Percentiles rank a stretch among this genome's conserved stretches.
Evolutionary conservation across 2,888 invertebrate species (phyloP).

Genomic region (Pinctada fucata): DNA sequence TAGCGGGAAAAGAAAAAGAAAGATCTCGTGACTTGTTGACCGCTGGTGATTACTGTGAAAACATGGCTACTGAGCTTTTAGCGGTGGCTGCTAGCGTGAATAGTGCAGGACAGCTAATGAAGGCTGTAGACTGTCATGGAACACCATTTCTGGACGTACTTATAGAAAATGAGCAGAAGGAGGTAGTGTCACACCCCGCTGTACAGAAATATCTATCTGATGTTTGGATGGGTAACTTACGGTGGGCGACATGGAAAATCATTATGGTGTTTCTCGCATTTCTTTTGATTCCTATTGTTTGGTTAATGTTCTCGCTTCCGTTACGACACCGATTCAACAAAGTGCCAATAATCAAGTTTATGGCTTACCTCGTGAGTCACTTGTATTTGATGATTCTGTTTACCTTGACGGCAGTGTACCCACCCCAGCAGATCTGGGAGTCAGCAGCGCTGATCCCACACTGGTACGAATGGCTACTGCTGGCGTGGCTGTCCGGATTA

Average conservation of each 20-base stretch:
- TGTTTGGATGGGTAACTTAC: slow-evolving; percentile 97
- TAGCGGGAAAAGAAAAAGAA: slow-evolving; percentile 97
- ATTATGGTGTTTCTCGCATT: slow-evolving; percentile 88
- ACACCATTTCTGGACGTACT: slow-evolving; percentile 96
- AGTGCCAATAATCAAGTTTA: slow-evolving; percentile 99
- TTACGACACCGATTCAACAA: slow-evolving; percentile 96
- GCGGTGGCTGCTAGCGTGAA: slow-evolving; percentile 95
- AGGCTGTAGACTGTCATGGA: slow-evolving; percentile 95
- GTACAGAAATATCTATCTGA: slow-evolving; percentile 96
- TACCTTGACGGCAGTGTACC: slow-evolving; percentile 83
- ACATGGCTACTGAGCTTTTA: slow-evolving; percentile 96
- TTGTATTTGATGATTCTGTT: slow-evolving; percentile 96
- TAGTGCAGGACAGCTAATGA: slow-evolving; percentile 94
- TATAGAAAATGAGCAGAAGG: slow-evolving; percentile 99
- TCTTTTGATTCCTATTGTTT: slow-evolving; percentile 95
- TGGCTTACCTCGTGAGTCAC: slow-evolving; percentile 99
- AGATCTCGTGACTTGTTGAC: slow-evolving; percentile 96
- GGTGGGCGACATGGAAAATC: slow-evolving; percentile 96
- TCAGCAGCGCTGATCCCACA: slow-evolving; percentile 84
- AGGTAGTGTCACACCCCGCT: slow-evolving; percentile 93
- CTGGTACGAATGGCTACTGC: slow-evolving; percentile 97
- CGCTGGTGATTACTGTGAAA: slow-evolving; percentile 96
- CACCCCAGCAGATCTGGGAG: slow-evolving; percentile 74
- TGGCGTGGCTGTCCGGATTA: slow-evolving; percentile 96
- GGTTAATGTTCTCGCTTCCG: slow-evolving; percentile 96